phyloP scores from a whole-genome alignment of 2,888 invertebrate species.

The Metopia argyrocephala region DNA sequence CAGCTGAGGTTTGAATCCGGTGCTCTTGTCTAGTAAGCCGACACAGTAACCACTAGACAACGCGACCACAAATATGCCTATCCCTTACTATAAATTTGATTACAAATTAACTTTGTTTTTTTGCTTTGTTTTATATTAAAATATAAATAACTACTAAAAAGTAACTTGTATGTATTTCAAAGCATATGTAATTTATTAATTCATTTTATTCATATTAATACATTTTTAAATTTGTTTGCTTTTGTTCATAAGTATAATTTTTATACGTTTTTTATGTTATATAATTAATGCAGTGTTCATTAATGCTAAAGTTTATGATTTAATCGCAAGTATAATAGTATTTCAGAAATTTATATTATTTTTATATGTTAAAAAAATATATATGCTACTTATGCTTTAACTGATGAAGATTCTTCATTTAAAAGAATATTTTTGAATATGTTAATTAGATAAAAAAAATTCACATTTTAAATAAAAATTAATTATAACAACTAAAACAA shows the following conservation, averaged over 20 bases:
- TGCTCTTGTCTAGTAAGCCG: too few species aligned
- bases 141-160: too few species aligned
- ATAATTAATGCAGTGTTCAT: constrained; percentile 37
- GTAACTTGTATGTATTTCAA: constrained; percentile 38
- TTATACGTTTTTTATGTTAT: constrained; percentile 19
- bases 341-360: not conserved
- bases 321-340: constrained; percentile 8
- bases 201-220: constrained; percentile 48
- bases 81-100: too few species aligned
- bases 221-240: constrained; percentile 32
- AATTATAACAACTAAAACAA: constrained; percentile 52
- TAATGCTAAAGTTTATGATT: constrained; percentile 42
- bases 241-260: constrained; percentile 4
- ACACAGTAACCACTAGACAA: too few species aligned
- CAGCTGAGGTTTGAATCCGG: too few species aligned
- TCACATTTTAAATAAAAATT: constrained; percentile 43
- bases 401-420: constrained; percentile 16
- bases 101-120: too few species aligned
- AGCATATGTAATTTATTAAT: constrained; percentile 56
- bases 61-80: too few species aligned
- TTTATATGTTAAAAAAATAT: constrained; percentile 27
- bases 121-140: too few species aligned
- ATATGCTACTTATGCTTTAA: constrained; percentile 14
- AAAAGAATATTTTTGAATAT: constrained; percentile 29
- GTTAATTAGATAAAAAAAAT: constrained; percentile 10